Evolutionary conservation across 2,113 vertebrate species (phyloP).

Genomic region (Centropristis striata): DNA sequence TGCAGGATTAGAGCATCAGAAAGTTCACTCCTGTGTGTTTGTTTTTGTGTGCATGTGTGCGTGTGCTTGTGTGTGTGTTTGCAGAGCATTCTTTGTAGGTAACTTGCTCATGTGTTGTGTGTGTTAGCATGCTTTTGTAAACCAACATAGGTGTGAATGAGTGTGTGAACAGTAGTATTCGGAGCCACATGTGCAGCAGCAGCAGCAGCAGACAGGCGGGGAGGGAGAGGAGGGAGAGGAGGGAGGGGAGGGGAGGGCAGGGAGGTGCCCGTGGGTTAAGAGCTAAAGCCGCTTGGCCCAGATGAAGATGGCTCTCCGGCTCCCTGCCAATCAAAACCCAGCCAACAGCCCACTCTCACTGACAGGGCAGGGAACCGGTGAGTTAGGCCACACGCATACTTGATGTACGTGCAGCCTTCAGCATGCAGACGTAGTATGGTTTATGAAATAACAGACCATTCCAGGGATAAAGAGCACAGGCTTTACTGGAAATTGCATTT

Average conservation of each 20-base stretch:
- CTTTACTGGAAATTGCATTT: neutral
- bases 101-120: neutral
- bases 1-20: constrained; percentile 75
- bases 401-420: neutral
- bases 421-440: neutral
- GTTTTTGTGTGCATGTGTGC: neutral
- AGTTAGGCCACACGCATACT: constrained; percentile 35
- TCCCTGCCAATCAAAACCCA: constrained; percentile 77
- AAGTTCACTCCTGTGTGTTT: constrained; percentile 38
- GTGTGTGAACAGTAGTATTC: constrained; percentile 10
- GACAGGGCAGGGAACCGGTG: constrained; percentile 34
- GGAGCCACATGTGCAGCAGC: constrained; percentile 56
- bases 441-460: neutral
- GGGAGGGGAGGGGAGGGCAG: constrained; percentile 40
- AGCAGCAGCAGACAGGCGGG: constrained; percentile 31
- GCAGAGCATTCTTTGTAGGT: constrained; percentile 13
- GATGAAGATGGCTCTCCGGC: constrained; percentile 82
- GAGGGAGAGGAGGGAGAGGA: neutral
- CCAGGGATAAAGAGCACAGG: neutral
- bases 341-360: constrained; percentile 72
- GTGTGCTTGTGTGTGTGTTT: neutral
- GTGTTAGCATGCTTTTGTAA: constrained; percentile 6
- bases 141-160: constrained; percentile 35
- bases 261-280: constrained; percentile 76
- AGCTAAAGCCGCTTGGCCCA: constrained; percentile 85